A percentile compares a stretch with the other conserved stretches of the same genome.
Conservation (phyloP, 2,888 invertebrate genomes). For the Drosophila mercatorum region DNA sequence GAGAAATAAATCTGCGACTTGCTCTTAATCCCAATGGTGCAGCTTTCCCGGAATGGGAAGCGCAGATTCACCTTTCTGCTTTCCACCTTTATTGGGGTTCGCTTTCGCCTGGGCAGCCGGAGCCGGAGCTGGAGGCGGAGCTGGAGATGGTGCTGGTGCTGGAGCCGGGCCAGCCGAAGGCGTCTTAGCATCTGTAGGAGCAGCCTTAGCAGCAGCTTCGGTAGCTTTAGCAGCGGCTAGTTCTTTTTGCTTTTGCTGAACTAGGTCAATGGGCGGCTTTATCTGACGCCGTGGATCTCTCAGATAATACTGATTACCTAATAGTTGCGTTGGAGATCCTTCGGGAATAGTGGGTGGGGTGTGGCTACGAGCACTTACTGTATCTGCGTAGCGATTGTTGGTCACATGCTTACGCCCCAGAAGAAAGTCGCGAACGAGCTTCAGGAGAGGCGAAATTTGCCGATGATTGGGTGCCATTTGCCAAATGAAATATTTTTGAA, state of each 20-base stretch:
- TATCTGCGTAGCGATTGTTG: conserved; percentile 43
- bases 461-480: conserved; percentile 56
- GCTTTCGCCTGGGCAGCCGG: background rate
- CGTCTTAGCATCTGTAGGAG: background rate
- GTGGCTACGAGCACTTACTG: conserved; percentile 23
- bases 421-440: conserved; percentile 56
- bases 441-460: conserved; percentile 56
- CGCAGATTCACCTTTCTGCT: background rate
- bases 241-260: conserved; percentile 34
- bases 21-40: conserved; percentile 39
- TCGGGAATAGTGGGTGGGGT: conserved; percentile 10
- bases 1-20: background rate
- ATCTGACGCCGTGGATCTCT: conserved; percentile 51
- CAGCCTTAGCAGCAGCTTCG: background rate
- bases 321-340: conserved; percentile 2
- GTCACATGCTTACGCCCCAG: conserved; percentile 56
- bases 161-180: too few relatives aligned
- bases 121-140: background rate
- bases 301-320: conserved; percentile 33
- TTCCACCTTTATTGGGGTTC: background rate
- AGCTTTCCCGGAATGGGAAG: conserved; percentile 30
- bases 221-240: conserved; percentile 13
- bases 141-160: background rate
- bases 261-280: conserved; percentile 50
- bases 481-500: background rate